Evolutionary conservation across 2,797 vertebrate species (phyloP), one percentile per base, ranked within the genome.

Genomic region (Sparidentex hasta): DNA sequence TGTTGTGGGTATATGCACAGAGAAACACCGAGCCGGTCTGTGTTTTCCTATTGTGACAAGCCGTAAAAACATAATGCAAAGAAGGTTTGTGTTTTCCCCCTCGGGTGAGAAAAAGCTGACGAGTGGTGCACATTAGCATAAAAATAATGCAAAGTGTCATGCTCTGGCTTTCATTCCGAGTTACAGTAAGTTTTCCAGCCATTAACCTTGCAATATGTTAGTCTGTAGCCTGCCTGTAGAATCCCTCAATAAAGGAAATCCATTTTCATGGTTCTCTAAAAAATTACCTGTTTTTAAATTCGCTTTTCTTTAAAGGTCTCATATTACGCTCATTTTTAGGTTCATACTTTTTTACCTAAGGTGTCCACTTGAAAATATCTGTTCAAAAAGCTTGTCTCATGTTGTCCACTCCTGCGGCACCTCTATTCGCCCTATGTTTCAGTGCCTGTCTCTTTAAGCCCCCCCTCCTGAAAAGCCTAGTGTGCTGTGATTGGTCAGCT

Each of bases 91-190:
- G 82, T 90, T 93, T 87, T 85, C 72, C 88, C 92, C 59, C 52
- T 46, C 71, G 90, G 91, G 81, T 71, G 71, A 33, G 33, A 80
- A 84, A 81, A 83, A 65, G 75, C 83, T 87, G 91, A 92, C 71
- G 76, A 89, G 85, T 68, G 79, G 65, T 23, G 61, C 21, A 69
- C 76, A 94, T 94, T 94, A 93, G 89, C 94, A 95, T 94, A 92
- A 83, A 93, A 93, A 93, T 93, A 90, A 93, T 80, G 78, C 88
- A 84, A 85, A 90, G 76, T 79, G 82, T 79, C 64, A 74, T 68
- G 81, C 86, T 84, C 78, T 66, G 72, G 82, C 83, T 88, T 90
- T 92, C 33, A 83, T 90, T 91, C 83, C 78, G 74, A 87, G 86
- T 84, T 88, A 83, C 79, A 84, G 78, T 78, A 83, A 81, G 55